These are phyloP conservation scores for Seira sanloemensis DNA, from an alignment of 2,888 invertebrate species.

Conservation along the genomic window DNA sequence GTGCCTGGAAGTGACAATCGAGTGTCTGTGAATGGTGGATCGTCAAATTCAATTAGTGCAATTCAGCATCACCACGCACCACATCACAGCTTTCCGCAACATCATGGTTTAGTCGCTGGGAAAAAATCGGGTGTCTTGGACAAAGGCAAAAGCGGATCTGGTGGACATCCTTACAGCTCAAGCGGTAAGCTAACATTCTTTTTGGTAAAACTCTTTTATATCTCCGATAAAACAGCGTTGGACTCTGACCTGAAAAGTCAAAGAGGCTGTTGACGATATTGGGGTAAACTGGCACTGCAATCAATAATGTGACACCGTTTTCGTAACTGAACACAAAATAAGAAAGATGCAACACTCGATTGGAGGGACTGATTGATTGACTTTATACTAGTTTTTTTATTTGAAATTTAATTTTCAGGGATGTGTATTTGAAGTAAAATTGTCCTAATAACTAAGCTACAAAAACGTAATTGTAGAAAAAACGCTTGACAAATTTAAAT, in stretches of 20 bases:
- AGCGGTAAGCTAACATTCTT: slow-evolving; percentile 36
- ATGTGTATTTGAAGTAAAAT: too few relatives aligned
- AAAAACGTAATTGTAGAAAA: too few relatives aligned
- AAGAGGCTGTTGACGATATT: background rate
- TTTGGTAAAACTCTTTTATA: background rate
- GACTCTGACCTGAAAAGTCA: too few relatives aligned
- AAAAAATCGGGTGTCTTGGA: slow-evolving; percentile 20
- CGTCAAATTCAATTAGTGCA: background rate
- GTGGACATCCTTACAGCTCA: slow-evolving; percentile 48
- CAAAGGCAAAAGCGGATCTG: slow-evolving; percentile 26
- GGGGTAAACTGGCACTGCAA: background rate
- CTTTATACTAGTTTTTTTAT: too few relatives aligned
- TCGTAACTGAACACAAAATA: background rate
- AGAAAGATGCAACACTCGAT: background rate
- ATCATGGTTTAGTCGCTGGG: background rate
- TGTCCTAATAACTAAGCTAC: too few relatives aligned
- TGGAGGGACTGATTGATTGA: too few relatives aligned
- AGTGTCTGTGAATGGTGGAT: background rate
- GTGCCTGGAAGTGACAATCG: background rate
- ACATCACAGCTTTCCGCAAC: slow-evolving; percentile 54
- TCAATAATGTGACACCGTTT: background rate
- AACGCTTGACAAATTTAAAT: too few relatives aligned
- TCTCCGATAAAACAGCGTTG: too few relatives aligned
- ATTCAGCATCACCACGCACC: slow-evolving; percentile 2
- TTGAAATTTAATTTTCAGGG: too few relatives aligned